These are phyloP conservation scores for Drosophila erecta DNA, from an alignment of 1,140 invertebrate genomes.

Conservation along the genomic window DNA sequence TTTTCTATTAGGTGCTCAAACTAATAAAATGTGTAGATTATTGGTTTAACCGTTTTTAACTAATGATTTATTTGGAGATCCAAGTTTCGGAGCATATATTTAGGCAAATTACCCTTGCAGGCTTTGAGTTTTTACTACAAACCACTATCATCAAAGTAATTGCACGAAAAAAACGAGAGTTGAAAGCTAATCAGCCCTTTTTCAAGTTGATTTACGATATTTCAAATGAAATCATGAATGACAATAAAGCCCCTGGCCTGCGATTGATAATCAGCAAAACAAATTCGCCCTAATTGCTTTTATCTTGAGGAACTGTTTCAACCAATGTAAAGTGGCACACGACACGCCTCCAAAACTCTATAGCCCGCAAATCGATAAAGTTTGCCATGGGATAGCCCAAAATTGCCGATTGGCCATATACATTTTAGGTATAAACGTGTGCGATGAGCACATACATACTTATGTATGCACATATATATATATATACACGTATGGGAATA, in stretches of 20 bases:
- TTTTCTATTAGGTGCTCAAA: too few relatives aligned
- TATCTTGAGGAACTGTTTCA: constrained; percentile 1
- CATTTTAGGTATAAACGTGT: background rate
- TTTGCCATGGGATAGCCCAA: background rate
- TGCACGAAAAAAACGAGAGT: background rate
- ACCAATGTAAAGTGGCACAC: constrained; percentile 13
- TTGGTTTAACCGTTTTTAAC: too few relatives aligned
- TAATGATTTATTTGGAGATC: too few relatives aligned
- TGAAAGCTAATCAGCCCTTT: background rate
- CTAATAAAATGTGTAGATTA: too few relatives aligned
- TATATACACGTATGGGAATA: constrained; percentile 9
- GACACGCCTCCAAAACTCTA: constrained; percentile 12
- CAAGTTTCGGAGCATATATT: background rate
- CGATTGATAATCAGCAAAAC: background rate
- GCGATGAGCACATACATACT: background rate
- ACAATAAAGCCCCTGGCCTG: background rate
- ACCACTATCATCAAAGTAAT: background rate
- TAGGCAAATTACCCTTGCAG: background rate
- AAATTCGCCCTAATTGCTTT: constrained; percentile 1
- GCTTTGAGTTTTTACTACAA: too few relatives aligned
- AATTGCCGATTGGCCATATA: constrained; percentile 15
- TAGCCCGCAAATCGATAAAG: constrained; percentile 23
- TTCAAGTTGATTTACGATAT: constrained; percentile 1
- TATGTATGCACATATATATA: background rate
- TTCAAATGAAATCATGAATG: background rate